Conservation (phyloP, 2,888 invertebrate species). For the Cosmorhoe ocellata region DNA sequence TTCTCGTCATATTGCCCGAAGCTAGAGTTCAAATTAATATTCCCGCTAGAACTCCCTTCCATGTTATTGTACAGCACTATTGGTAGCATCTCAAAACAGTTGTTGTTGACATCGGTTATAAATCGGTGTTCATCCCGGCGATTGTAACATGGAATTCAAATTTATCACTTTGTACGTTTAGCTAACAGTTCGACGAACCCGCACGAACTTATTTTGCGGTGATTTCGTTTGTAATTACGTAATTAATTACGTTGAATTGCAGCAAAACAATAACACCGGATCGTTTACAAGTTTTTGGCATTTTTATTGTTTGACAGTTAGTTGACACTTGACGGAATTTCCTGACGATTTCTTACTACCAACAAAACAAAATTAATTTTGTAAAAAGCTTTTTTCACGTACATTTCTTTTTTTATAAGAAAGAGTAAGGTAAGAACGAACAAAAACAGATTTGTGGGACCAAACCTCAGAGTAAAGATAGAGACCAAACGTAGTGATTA, state of each 20-base stretch:
- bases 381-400: no score
- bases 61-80: constrained; percentile 72
- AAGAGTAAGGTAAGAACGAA: no score
- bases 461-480: no score
- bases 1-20: constrained; percentile 66
- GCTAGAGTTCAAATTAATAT: constrained; percentile 51
- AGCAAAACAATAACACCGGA: constrained; percentile 56
- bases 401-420: no score
- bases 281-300: constrained; percentile 53
- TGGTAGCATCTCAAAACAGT: constrained; percentile 71
- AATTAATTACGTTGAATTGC: constrained; percentile 40
- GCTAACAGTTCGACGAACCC: constrained; percentile 53
- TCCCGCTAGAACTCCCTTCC: constrained; percentile 68
- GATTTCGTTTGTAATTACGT: constrained; percentile 40
- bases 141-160: constrained; percentile 44
- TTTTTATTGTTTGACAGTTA: constrained; percentile 32
- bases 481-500: no score
- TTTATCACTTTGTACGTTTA: constrained; percentile 37
- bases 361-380: no score
- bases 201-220: constrained; percentile 62
- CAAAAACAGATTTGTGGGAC: no score
- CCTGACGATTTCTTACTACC: no score
- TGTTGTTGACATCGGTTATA: constrained; percentile 47
- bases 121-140: constrained; percentile 72
- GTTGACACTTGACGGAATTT: not conserved